Evolutionary conservation across 2,888 invertebrate species (phyloP).

Genomic region (Blastobasis adustella): DNA sequence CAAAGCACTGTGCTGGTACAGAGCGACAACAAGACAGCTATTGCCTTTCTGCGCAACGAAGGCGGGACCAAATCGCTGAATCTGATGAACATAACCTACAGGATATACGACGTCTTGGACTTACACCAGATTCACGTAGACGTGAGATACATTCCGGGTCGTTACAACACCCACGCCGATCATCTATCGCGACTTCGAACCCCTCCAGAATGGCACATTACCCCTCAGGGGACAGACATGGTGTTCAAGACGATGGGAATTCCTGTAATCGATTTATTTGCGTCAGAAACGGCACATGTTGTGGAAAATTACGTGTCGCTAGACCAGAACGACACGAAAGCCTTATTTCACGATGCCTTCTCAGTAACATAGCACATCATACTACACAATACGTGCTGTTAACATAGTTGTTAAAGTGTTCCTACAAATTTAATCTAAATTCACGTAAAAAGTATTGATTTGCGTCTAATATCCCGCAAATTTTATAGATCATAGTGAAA

Average conservation of each 20-base stretch:
- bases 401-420: too few relatives aligned
- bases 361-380: too few relatives aligned
- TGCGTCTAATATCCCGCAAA: too few relatives aligned
- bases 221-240: background rate
- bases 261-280: conserved; percentile 5
- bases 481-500: too few relatives aligned
- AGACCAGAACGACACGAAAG: conserved; percentile 8
- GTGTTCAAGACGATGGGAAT: conserved; percentile 1
- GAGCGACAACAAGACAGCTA: conserved; percentile 17
- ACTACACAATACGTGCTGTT: too few relatives aligned
- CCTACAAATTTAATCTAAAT: too few relatives aligned
- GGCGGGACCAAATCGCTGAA: conserved; percentile 16
- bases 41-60: conserved; percentile 18
- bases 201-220: conserved; percentile 2
- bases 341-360: conserved; percentile 12
- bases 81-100: conserved; percentile 8
- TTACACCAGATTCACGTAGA: conserved; percentile 11
- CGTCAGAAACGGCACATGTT: conserved; percentile 3
- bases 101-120: conserved; percentile 10
- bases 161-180: conserved; percentile 26
- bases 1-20: conserved; percentile 7
- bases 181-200: background rate
- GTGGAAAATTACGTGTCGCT: conserved; percentile 9
- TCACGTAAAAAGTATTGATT: too few relatives aligned
- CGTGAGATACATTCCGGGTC: conserved; percentile 18